These are phyloP conservation scores for Synergus japonicus DNA, from an alignment of 2,888 invertebrate species.

Conservation along the genomic window DNA sequence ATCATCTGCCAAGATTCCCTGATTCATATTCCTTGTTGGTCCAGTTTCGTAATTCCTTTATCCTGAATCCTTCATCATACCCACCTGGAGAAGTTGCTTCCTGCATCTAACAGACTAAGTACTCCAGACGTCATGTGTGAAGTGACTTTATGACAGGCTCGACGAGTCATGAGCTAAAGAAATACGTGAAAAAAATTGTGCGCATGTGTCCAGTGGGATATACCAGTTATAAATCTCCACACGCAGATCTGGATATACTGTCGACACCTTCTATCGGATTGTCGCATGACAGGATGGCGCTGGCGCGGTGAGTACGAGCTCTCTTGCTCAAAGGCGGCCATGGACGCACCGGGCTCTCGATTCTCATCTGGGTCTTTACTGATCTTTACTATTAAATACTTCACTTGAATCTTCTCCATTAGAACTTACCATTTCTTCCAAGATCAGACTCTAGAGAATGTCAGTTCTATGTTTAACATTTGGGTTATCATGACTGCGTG, in stretches of 20 bases:
- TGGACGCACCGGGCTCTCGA: conserved; percentile 45
- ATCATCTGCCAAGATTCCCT: not conserved
- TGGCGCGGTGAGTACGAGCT: conserved; percentile 81
- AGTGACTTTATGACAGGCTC: conserved; percentile 70
- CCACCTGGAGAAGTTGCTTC: not conserved
- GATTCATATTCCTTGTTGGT: not conserved
- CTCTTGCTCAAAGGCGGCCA: conserved; percentile 52
- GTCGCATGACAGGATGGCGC: conserved; percentile 84
- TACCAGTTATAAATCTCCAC: conserved; percentile 71
- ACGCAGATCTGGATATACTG: conserved; percentile 79
- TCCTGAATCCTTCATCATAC: not conserved
- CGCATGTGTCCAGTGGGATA: conserved; percentile 77
- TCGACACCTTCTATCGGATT: conserved; percentile 80
- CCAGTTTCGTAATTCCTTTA: not conserved
- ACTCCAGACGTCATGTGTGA: conserved; percentile 58
- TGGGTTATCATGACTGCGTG: conserved; percentile 33
- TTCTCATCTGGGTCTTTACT: not conserved
- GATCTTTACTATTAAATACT: not conserved
- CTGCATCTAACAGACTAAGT: conserved; percentile 16
- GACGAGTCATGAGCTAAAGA: conserved; percentile 54
- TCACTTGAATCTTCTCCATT: conserved; percentile 16
- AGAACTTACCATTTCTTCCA: conserved; percentile 20
- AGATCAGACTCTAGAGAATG: not conserved
- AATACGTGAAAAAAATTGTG: conserved; percentile 65
- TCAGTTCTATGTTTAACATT: conserved; percentile 21